A percentile compares a stretch with the other conserved stretches of the same genome.
phyloP scores from a whole-genome alignment of 2,797 vertebrate species.

The Chaetodon trifasciatus region DNA sequence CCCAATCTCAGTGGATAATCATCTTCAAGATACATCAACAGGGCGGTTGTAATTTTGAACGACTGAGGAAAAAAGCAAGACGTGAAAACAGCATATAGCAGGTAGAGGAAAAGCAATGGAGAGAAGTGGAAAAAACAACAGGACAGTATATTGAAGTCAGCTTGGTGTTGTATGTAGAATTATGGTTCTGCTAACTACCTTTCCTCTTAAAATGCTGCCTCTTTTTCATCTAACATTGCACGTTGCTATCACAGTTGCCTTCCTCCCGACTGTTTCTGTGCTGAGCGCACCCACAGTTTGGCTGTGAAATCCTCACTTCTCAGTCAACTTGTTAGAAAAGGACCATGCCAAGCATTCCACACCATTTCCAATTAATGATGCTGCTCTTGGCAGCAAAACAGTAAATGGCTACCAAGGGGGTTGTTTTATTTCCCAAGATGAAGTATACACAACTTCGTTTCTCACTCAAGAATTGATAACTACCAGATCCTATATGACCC shows the following conservation, averaged over 20 bases:
- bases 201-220: constrained; percentile 20
- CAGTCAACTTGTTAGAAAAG: constrained; percentile 79
- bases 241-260: constrained; percentile 54
- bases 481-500: constrained; percentile 73
- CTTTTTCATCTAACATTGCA: constrained; percentile 52
- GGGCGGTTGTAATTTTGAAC: constrained; percentile 72
- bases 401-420: constrained; percentile 81
- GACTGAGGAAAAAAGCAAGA: constrained; percentile 35
- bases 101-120: constrained; percentile 12
- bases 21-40: constrained; percentile 80
- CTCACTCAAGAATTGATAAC: constrained; percentile 77
- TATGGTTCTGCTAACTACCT: constrained; percentile 16
- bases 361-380: constrained; percentile 85
- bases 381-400: constrained; percentile 80
- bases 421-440: constrained; percentile 83
- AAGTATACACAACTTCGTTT: constrained; percentile 71
- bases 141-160: constrained; percentile 26
- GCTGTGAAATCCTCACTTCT: constrained; percentile 64
- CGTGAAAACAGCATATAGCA: constrained; percentile 14
- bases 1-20: constrained; percentile 81
- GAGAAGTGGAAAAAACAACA: constrained; percentile 24
- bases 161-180: constrained; percentile 13
- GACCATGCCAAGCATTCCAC: constrained; percentile 79
- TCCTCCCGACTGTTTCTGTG: constrained; percentile 60
- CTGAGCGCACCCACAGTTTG: constrained; percentile 72